Evolutionary conservation across 2,797 vertebrate species (phyloP).

Genomic region (Xenopus petersii): DNA sequence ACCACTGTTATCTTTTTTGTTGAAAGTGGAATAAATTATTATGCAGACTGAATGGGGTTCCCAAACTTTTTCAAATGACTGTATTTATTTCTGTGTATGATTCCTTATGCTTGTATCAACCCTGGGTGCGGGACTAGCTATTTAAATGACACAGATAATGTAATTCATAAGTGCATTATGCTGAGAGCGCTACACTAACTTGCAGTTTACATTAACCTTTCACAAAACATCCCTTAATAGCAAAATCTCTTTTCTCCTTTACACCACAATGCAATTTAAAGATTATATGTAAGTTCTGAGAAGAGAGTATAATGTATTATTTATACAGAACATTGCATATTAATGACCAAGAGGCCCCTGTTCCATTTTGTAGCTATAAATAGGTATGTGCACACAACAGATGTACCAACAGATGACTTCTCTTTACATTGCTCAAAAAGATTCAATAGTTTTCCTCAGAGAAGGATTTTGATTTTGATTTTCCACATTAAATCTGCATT

Average conservation of each 20-base stretch:
- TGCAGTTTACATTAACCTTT: conserved; percentile 2
- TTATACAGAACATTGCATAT: conserved; percentile 34
- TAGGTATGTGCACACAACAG: conserved; percentile 41
- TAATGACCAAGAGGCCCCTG: conserved; percentile 38
- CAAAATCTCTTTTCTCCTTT: not conserved
- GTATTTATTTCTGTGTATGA: too few relatives aligned
- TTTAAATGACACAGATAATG: too few relatives aligned
- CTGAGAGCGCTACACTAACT: not conserved
- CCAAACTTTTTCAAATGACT: too few relatives aligned
- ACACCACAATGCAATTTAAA: not conserved
- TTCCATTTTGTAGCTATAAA: conserved; percentile 35
- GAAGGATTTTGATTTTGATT: not conserved
- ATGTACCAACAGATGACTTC: conserved; percentile 38
- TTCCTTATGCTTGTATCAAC: too few relatives aligned
- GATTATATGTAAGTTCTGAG: conserved; percentile 2
- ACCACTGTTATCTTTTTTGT: too few relatives aligned
- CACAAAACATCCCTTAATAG: conserved; percentile 1
- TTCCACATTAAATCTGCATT: not conserved
- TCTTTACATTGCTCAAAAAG: conserved; percentile 9
- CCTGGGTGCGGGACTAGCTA: too few relatives aligned
- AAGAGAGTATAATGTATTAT: conserved; percentile 29
- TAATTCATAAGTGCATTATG: too few relatives aligned
- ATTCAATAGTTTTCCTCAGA: not conserved
- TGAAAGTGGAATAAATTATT: too few relatives aligned
- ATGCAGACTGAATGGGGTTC: too few relatives aligned